Evolutionary conservation across 2,888 invertebrate genomes (phyloP).

Genomic region (Caenorhabditis sp.): DNA sequence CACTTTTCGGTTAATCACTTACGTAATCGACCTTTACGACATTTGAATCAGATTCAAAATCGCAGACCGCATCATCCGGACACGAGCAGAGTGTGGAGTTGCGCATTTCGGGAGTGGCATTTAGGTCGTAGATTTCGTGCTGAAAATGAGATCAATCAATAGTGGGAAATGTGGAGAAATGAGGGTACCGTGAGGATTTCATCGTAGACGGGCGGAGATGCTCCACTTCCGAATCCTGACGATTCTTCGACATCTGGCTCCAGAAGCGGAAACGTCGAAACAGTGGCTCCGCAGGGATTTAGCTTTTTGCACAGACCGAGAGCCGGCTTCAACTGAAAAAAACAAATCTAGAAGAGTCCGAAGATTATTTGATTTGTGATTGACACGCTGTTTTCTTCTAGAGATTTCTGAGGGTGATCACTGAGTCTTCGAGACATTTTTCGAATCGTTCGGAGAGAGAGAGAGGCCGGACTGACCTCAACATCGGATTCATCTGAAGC

Average conservation of each 20-base stretch:
- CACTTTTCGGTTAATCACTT: conserved; percentile 4
- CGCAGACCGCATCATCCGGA: conserved; percentile 31
- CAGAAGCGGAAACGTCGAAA: conserved; percentile 45
- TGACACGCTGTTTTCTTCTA: background rate
- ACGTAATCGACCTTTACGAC: conserved; percentile 54
- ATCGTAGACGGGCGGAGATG: conserved; percentile 51
- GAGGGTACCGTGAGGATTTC: conserved; percentile 46
- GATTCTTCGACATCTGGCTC: conserved; percentile 51
- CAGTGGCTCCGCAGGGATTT: conserved; percentile 50
- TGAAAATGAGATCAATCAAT: conserved; percentile 36
- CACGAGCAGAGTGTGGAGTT: conserved; percentile 50
- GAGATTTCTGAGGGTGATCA: too few species aligned
- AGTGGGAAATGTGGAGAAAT: background rate
- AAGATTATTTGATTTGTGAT: background rate
- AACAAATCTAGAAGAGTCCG: background rate
- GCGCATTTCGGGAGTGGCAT: conserved; percentile 28
- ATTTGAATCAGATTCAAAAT: conserved; percentile 49
- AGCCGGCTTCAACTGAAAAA: conserved; percentile 39
- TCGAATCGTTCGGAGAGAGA: background rate
- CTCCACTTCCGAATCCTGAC: conserved; percentile 51
- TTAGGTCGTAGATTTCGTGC: conserved; percentile 56
- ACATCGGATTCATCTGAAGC: conserved; percentile 33
- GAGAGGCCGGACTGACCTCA: conserved; percentile 7
- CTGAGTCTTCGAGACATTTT: background rate
- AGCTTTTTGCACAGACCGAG: conserved; percentile 26